These are phyloP conservation scores for Paramormyrops hopkinsi DNA, from an alignment of 2,797 vertebrate species.

Conservation along the genomic window DNA sequence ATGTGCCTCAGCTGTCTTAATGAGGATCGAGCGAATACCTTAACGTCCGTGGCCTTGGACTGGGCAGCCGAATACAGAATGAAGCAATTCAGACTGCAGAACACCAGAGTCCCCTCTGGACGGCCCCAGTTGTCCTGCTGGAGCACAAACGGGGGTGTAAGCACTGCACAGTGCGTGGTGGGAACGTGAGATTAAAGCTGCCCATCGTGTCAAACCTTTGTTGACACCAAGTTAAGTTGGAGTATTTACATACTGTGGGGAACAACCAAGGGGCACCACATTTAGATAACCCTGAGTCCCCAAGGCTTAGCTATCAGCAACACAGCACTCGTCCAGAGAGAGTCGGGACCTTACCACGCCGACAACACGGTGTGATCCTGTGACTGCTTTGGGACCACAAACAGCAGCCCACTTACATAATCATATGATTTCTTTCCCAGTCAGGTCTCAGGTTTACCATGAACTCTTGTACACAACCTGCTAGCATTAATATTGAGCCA, in stretches of 20 bases:
- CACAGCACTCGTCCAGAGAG: background rate
- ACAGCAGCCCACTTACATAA: slow-evolving; percentile 31
- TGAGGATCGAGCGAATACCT: slow-evolving; percentile 60
- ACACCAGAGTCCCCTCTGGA: slow-evolving; percentile 67
- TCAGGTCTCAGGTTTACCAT: background rate
- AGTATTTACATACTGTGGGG: slow-evolving; percentile 24
- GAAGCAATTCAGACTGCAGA: slow-evolving; percentile 90
- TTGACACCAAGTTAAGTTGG: slow-evolving; percentile 30
- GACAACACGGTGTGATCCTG: slow-evolving; percentile 21
- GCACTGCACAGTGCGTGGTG: background rate
- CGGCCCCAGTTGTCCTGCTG: slow-evolving; percentile 62
- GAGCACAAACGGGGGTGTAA: slow-evolving; percentile 32
- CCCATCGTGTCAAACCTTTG: slow-evolving; percentile 18
- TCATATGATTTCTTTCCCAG: slow-evolving; percentile 11
- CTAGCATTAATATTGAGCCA: background rate
- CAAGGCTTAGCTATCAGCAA: slow-evolving; percentile 25
- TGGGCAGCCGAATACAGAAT: slow-evolving; percentile 69
- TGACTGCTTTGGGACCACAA: slow-evolving; percentile 14
- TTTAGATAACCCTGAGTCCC: slow-evolving; percentile 30
- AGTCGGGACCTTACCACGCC: background rate
- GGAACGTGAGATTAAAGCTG: slow-evolving; percentile 30
- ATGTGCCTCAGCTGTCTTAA: background rate
- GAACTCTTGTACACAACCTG: background rate
- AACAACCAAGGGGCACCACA: slow-evolving; percentile 27
- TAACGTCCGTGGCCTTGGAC: slow-evolving; percentile 58